These are phyloP conservation scores for Aegithalos caudatus DNA, from an alignment of 2,113 vertebrate genomes.

Conservation along the genomic window DNA sequence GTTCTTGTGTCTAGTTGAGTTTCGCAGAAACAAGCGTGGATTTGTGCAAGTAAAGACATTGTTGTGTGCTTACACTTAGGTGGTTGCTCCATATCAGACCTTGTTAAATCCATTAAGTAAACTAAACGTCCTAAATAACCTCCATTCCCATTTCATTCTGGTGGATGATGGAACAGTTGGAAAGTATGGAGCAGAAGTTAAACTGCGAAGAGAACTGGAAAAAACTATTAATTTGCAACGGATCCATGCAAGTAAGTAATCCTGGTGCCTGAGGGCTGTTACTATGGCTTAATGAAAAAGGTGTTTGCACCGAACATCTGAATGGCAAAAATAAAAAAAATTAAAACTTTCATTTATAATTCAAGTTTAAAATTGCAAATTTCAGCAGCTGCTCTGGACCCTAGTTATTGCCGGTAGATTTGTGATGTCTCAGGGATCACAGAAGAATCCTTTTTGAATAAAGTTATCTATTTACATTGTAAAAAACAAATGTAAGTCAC, in stretches of 20 bases:
- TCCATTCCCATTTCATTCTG: slow-evolving; percentile 97
- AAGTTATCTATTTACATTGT: background rate
- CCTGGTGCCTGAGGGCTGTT: background rate
- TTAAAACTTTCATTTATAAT: background rate
- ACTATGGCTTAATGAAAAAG: background rate
- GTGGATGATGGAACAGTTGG: slow-evolving; percentile 98
- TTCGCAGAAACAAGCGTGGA: background rate
- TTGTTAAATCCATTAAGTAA: slow-evolving; percentile 97
- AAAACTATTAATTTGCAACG: slow-evolving; percentile 97
- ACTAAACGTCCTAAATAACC: slow-evolving; percentile 94
- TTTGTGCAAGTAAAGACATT: background rate
- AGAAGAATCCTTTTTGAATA: background rate
- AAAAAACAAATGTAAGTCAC: background rate
- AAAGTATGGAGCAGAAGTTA: slow-evolving; percentile 94
- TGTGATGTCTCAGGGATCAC: background rate
- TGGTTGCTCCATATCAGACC: slow-evolving; percentile 95
- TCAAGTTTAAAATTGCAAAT: background rate
- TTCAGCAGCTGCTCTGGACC: background rate
- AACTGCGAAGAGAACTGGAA: slow-evolving; percentile 90
- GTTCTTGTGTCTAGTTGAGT: background rate
- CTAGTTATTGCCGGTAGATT: background rate
- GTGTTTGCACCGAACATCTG: background rate
- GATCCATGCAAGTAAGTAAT: slow-evolving; percentile 93
- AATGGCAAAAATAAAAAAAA: background rate
- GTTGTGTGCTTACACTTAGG: slow-evolving; percentile 74